Evolutionary conservation across 64 coral and sea anemone species (phyloP).

Genomic region (Montipora cactus): DNA sequence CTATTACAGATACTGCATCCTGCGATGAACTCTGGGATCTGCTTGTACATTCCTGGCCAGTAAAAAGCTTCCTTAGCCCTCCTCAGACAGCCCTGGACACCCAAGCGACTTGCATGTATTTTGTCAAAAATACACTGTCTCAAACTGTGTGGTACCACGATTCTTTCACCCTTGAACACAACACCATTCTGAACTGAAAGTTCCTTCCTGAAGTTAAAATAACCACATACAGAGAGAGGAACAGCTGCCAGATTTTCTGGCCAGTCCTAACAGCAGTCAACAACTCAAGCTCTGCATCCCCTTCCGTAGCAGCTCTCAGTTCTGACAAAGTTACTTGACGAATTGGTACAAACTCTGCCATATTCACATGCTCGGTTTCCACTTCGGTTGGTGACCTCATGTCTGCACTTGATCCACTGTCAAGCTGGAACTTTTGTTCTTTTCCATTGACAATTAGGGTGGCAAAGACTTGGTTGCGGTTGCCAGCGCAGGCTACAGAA

Average conservation of each 20-base stretch:
- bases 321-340: not conserved
- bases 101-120: too few relatives aligned
- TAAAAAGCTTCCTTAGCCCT: too few relatives aligned
- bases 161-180: conserved; percentile 21
- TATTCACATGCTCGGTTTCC: not conserved
- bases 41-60: too few relatives aligned
- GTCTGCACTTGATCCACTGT: conserved; percentile 44
- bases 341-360: conserved; percentile 15
- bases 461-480: conserved; percentile 23
- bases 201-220: conserved; percentile 16
- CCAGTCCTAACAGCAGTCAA: not conserved
- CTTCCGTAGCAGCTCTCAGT: not conserved
- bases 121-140: too few relatives aligned
- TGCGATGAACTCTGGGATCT: too few relatives aligned
- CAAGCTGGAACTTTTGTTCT: conserved; percentile 41
- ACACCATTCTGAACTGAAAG: not conserved
- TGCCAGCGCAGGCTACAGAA: not conserved
- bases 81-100: not conserved
- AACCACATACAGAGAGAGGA: not conserved
- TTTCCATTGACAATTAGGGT: conserved; percentile 17
- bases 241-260: not conserved
- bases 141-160: conserved; percentile 22
- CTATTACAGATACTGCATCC: too few relatives aligned
- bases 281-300: not conserved
- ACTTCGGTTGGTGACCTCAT: conserved; percentile 12